Conservation (phyloP, 2,888 invertebrate species). For the Xanthia icteritia region DNA sequence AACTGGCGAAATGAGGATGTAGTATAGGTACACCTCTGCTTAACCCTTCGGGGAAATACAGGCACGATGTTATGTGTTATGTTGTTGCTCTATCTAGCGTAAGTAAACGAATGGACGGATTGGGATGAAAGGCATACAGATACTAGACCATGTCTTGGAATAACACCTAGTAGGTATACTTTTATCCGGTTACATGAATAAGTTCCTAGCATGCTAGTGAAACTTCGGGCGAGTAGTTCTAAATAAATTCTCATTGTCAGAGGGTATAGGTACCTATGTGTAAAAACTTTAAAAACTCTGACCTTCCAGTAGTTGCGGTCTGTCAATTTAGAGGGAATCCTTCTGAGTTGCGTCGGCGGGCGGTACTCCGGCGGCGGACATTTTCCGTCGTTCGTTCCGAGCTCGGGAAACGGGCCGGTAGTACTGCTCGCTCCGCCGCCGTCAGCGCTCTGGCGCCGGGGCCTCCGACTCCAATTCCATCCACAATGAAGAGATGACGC, state of each 20-base stretch:
- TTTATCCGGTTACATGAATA: not conserved
- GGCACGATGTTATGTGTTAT: too few species aligned
- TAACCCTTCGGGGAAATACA: too few species aligned
- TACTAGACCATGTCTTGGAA: not conserved
- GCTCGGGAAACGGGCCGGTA: slow-evolving; percentile 87
- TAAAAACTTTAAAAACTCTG: not conserved
- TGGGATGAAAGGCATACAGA: not conserved
- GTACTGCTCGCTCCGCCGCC: slow-evolving; percentile 89
- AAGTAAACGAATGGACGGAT: not conserved
- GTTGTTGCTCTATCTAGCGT: not conserved
- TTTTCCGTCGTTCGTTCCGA: slow-evolving; percentile 86
- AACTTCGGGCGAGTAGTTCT: not conserved
- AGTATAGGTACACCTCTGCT: too few species aligned
- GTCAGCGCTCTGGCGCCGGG: slow-evolving; percentile 88
- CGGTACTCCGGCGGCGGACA: slow-evolving; percentile 87
- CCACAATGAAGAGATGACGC: slow-evolving; percentile 86
- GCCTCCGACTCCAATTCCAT: slow-evolving; percentile 86
- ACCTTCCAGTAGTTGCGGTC: slow-evolving; percentile 44
- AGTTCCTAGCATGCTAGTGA: not conserved
- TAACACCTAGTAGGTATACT: not conserved
- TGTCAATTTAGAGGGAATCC: slow-evolving; percentile 72
- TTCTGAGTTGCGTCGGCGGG: slow-evolving; percentile 80
- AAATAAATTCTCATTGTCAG: not conserved
- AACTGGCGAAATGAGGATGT: too few species aligned
- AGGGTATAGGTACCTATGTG: not conserved